Percentiles rank a stretch among this genome's conserved stretches.
Evolutionary conservation across 2,797 vertebrate genomes (phyloP).

Genomic region (Micromesistius poutassou): DNA sequence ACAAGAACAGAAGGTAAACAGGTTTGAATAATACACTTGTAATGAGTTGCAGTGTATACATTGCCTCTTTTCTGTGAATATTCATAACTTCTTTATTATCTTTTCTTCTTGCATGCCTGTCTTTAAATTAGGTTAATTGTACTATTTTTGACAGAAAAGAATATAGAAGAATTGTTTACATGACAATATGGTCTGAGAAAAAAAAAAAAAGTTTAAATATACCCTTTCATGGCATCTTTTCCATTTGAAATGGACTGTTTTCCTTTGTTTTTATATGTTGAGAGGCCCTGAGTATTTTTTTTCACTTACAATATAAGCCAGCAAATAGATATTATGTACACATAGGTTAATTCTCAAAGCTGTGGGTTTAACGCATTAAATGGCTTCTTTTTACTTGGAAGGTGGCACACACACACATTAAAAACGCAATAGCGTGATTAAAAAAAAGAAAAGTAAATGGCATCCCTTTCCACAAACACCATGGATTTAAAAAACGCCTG

Average conservation of each 20-base stretch:
- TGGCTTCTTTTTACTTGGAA: conserved; percentile 77
- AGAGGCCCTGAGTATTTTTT: conserved; percentile 82
- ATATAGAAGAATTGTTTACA: conserved; percentile 74
- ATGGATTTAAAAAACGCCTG: conserved; percentile 71
- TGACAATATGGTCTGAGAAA: conserved; percentile 80
- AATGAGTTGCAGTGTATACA: conserved; percentile 73
- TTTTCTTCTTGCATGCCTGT: conserved; percentile 81
- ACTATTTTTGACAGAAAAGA: conserved; percentile 73
- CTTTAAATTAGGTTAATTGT: conserved; percentile 77
- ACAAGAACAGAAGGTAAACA: conserved; percentile 75
- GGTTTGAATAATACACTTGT: conserved; percentile 74
- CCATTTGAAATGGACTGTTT: conserved; percentile 74
- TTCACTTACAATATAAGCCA: conserved; percentile 81
- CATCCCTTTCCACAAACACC: conserved; percentile 66
- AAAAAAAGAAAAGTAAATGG: conserved; percentile 67
- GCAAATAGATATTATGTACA: conserved; percentile 85
- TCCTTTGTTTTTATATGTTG: conserved; percentile 76
- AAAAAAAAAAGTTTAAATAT: conserved; percentile 73
- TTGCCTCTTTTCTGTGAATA: conserved; percentile 75
- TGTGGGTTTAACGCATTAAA: conserved; percentile 82
- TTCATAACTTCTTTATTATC: conserved; percentile 65
- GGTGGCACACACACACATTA: conserved; percentile 75
- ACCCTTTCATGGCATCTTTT: conserved; percentile 75
- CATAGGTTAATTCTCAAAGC: conserved; percentile 81
- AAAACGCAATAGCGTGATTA: conserved; percentile 72